Evolutionary conservation across 1,140 invertebrate genomes (phyloP).

Genomic region (Ostrea edulis): DNA sequence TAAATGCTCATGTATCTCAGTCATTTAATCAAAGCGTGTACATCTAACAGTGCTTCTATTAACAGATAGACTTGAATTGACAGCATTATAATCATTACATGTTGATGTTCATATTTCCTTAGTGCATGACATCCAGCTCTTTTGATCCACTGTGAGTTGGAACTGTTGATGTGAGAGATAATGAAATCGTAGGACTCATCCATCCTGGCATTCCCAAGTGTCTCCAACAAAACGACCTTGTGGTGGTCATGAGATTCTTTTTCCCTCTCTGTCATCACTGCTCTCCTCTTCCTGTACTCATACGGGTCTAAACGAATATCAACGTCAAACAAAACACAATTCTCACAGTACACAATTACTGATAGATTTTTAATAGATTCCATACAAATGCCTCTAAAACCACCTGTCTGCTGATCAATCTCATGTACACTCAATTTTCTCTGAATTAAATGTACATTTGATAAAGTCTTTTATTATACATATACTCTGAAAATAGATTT

Average conservation of each 20-base stretch:
- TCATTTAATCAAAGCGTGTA: no score
- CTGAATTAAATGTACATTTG: no score
- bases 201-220: constrained; percentile 51
- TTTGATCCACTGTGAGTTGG: constrained; percentile 57
- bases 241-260: constrained; percentile 35
- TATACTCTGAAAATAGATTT: not conserved
- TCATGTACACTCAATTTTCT: no score
- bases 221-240: constrained; percentile 50
- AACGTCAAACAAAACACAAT: no score
- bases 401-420: no score
- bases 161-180: constrained; percentile 55
- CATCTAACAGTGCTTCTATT: no score
- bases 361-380: no score
- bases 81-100: constrained; percentile 17
- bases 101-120: constrained; percentile 50
- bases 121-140: constrained; percentile 56
- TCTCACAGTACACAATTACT: no score
- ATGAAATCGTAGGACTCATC: constrained; percentile 54
- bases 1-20: no score
- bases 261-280: constrained; percentile 42
- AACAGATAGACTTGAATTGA: no score
- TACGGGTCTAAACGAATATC: constrained; percentile 46
- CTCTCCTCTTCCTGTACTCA: constrained; percentile 47
- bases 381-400: no score
- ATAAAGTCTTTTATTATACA: no score